Evolutionary conservation across 1,140 invertebrate genomes (phyloP), one percentile per base, ranked within the genome.

Genomic region (Varroa destructor): DNA sequence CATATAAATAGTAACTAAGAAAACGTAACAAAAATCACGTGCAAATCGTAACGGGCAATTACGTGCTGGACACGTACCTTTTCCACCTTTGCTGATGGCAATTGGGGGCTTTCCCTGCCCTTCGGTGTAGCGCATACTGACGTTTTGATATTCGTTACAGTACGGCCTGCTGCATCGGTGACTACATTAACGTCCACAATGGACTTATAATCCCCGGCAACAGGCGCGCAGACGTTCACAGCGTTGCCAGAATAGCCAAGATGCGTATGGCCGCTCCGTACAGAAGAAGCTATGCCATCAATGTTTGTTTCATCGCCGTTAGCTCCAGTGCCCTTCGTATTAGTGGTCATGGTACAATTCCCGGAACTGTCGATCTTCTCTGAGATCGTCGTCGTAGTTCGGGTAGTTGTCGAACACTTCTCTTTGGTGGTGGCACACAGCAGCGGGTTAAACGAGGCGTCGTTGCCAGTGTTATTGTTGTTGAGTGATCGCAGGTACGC

Each of bases 131-230:
- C 61, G 36, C 61, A 67, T 46, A 67, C 61, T 37, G 61, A 67
- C 2, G 61, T 67, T 37, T 67, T 67, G 14, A 67, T 67, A 37
- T 67, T 67, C 12, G 61, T 67, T 37, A 67, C 61, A n/a, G 61
- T 67, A 43, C 61, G 40, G 36, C 61, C 61, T 12, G 40, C 61
- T 4, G 46, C 61, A 67, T 67, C 61, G 61, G 61, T 67, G 61
- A 67, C 61, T 12, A 67, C 61, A 37, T 67, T 67, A 12, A 67
- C 61, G 61, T 67, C 61, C 3, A 67, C 61, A 40, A 67, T 67
- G 3, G 61, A 67, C 46, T 67, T 67, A 37, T 67, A 67, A 37
- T 67, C 61, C 2, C 40, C 40, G 25, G 25, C 25, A 51, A 51
- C 46, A 8, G 46, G 46, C 3, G 4, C 46, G 46, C 46, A 51